Conservation (phyloP, 2,888 invertebrate genomes). For the Dryobota labecula region DNA sequence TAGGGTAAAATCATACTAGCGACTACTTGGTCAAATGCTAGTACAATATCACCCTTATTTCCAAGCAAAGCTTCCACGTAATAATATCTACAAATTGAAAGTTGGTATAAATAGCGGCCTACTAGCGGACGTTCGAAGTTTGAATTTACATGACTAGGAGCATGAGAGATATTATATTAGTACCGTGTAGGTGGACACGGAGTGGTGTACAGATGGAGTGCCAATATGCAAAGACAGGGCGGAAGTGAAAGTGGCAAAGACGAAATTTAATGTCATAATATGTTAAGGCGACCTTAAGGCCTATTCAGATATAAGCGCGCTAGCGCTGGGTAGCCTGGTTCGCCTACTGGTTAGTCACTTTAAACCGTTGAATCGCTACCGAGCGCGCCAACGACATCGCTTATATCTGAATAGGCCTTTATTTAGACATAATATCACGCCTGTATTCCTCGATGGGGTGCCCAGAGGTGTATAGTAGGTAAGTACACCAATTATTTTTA, state of each 20-base stretch:
- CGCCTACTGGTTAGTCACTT: too few species aligned
- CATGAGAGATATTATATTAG: conserved; percentile 40
- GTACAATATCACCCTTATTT: conserved; percentile 35
- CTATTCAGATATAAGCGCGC: too few species aligned
- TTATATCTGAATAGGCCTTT: too few species aligned
- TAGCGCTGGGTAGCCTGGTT: too few species aligned
- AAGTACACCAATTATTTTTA: neutral
- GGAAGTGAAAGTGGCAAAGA: neutral
- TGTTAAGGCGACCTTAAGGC: neutral
- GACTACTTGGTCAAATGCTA: conserved; percentile 4
- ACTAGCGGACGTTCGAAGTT: conserved; percentile 47
- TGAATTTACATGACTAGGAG: conserved; percentile 46
- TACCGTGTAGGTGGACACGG: conserved; percentile 26
- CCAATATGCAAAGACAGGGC: neutral
- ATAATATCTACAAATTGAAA: conserved; percentile 52
- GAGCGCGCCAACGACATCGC: too few species aligned
- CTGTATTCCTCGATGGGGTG: neutral
- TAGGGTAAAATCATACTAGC: conserved; percentile 25
- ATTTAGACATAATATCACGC: neutral
- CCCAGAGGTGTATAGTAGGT: neutral
- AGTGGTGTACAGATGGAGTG: conserved; percentile 38
- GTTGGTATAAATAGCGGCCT: conserved; percentile 44
- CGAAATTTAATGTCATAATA: neutral
- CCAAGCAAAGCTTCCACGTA: conserved; percentile 55
- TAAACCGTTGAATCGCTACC: too few species aligned